Evolutionary conservation across 2,888 invertebrate genomes (phyloP).

Genomic region (Mesorhabditis spiculigera): DNA sequence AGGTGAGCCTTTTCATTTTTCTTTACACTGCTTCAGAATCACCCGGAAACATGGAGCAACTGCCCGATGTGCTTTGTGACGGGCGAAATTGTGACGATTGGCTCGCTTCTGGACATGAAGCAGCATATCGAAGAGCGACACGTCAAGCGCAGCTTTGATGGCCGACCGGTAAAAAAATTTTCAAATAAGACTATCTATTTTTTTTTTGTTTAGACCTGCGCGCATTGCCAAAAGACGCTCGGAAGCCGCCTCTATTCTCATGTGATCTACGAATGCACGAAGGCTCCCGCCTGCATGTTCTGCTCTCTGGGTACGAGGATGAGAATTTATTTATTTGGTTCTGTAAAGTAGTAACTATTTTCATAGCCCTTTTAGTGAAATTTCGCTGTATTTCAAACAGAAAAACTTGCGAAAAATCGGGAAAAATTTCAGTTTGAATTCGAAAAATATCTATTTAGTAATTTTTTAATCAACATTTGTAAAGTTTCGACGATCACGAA

Average conservation of each 20-base stretch:
- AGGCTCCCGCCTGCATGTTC: not conserved
- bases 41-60: not conserved
- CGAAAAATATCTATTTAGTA: too few species aligned
- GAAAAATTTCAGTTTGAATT: too few species aligned
- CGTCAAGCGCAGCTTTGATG: not conserved
- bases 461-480: too few species aligned
- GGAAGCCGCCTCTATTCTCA: not conserved
- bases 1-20: not conserved
- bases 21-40: not conserved
- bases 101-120: not conserved
- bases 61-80: not conserved
- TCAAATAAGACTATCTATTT: not conserved
- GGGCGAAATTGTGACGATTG: not conserved
- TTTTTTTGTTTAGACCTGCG: not conserved
- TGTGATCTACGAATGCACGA: constrained; percentile 4
- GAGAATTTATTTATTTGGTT: too few species aligned
- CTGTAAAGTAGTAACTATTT: too few species aligned
- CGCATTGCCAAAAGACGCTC: not conserved
- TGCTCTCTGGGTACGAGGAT: not conserved
- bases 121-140: not conserved
- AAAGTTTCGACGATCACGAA: too few species aligned
- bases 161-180: too few species aligned
- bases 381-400: too few species aligned
- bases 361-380: too few species aligned
- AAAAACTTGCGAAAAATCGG: too few species aligned